Evolutionary conservation across 2,888 invertebrate genomes (phyloP), one percentile per base, ranked within the genome.

Genomic region (Brachypalpus laphriformis): DNA sequence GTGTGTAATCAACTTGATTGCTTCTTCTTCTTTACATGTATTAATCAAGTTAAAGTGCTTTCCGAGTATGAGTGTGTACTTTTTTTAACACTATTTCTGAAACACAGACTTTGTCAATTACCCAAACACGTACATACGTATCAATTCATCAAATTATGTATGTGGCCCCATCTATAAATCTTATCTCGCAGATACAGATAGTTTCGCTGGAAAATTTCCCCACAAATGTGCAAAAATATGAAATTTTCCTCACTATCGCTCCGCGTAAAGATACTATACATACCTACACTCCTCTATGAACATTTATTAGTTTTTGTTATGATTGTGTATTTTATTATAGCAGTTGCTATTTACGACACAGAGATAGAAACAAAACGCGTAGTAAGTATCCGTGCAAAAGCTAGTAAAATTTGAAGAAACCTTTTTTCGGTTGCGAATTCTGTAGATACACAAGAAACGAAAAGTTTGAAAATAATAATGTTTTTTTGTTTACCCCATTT

Each of bases 21-120:
- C 65, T 47, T 59, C 18, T 61, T 40, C 22, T 61, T 47, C 7
- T 34, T 8, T 6, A 34, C 9, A 34, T 11, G 9, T 56, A 57
- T 70, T 59, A 72, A 72, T 72, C 72, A 61, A 59, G 40, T 51
- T 51, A 18, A 72, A 71, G 57, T 49, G 59, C 25, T 57, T 42
- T 18, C 45, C 22, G n/a, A n/a, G 34, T n/a, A 34, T 20, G 20
- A 34, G 28, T 56, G n/a, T 31, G 47, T n/a, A n/a, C n/a, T 11
- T 49, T 47, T 65, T 45, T 16, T n/a, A 20, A 47, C n/a, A 47
- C 20, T 37, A 18, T 40, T 6, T 49, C 37, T 57, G 45, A 47
- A 20, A 18, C 59, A 8, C 6, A 9, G 45, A 45, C 57, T 57
- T 57, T 70, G 70, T 20, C 57, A 59, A 71, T 71, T 71, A 31